Conservation (phyloP, 2,888 invertebrate species). For the Pachycephus smyrnensis region DNA sequence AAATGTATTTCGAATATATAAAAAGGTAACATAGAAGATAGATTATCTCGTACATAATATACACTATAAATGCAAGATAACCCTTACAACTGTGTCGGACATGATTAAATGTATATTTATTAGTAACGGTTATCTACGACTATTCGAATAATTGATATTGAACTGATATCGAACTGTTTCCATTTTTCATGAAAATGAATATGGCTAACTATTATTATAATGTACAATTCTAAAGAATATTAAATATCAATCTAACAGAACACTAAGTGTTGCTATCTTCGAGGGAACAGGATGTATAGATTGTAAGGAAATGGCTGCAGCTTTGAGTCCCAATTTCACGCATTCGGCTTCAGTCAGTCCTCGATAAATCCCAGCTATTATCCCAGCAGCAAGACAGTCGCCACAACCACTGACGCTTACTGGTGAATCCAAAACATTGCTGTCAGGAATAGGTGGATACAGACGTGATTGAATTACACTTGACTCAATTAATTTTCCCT, state of each 20-base stretch:
- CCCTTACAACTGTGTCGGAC: too few species aligned
- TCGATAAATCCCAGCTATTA: slow-evolving; percentile 56
- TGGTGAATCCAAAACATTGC: slow-evolving; percentile 10
- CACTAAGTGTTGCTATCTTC: neutral
- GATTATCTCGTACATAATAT: too few species aligned
- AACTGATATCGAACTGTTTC: too few species aligned
- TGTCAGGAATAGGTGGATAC: slow-evolving; percentile 42
- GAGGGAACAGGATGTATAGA: slow-evolving; percentile 55
- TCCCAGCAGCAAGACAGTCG: slow-evolving; percentile 61
- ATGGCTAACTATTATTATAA: neutral
- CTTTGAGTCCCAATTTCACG: slow-evolving; percentile 51
- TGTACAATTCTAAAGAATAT: neutral
- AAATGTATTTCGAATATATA: too few species aligned
- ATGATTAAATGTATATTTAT: too few species aligned
- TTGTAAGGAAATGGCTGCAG: slow-evolving; percentile 54
- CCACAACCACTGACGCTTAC: slow-evolving; percentile 61
- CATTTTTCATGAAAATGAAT: neutral
- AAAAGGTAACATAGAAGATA: too few species aligned
- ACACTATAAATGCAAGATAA: too few species aligned
- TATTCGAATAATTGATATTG: too few species aligned
- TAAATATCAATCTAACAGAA: neutral
- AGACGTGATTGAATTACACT: slow-evolving; percentile 44
- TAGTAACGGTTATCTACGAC: too few species aligned
- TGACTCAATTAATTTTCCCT: slow-evolving; percentile 37
- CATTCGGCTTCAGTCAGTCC: slow-evolving; percentile 51